Conservation (phyloP, 2,797 vertebrate species). For the Megaceryle alcyon region DNA sequence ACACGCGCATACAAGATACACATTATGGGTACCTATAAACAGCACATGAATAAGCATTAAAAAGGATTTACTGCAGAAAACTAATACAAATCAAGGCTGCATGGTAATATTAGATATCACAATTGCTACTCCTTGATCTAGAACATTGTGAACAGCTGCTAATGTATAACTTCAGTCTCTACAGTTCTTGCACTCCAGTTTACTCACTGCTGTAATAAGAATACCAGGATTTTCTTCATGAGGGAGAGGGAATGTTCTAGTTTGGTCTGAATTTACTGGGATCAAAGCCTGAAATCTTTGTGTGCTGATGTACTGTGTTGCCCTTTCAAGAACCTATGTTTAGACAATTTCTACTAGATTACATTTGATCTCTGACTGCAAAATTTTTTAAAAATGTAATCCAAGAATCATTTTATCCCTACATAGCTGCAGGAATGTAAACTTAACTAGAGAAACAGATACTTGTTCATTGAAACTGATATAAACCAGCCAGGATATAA, state of each 20-base stretch:
- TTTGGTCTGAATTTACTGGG: not conserved
- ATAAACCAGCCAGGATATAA: not conserved
- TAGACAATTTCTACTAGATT: not conserved
- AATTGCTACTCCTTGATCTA: not conserved
- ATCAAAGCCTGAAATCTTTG: not conserved
- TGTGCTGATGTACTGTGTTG: not conserved
- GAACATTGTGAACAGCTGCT: not conserved
- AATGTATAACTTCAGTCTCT: not conserved
- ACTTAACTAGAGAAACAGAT: not conserved
- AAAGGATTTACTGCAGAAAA: not conserved
- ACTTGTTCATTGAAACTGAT: not conserved
- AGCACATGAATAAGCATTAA: not conserved
- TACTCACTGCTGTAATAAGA: not conserved
- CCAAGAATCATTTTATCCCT: not conserved
- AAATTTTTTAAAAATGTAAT: not conserved
- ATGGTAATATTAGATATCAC: not conserved
- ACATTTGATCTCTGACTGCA: not conserved
- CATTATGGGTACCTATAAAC: not conserved
- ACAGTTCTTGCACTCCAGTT: rapidly evolving
- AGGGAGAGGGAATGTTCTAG: not conserved
- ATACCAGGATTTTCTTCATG: not conserved
- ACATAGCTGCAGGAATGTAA: not conserved
- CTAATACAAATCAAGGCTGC: not conserved
- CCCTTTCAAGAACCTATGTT: not conserved
- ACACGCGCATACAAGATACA: not conserved